Percentiles rank a stretch among this genome's conserved stretches.
phyloP scores from a whole-genome alignment of 2,888 invertebrate genomes.

The Cecidostiba fungosa region DNA sequence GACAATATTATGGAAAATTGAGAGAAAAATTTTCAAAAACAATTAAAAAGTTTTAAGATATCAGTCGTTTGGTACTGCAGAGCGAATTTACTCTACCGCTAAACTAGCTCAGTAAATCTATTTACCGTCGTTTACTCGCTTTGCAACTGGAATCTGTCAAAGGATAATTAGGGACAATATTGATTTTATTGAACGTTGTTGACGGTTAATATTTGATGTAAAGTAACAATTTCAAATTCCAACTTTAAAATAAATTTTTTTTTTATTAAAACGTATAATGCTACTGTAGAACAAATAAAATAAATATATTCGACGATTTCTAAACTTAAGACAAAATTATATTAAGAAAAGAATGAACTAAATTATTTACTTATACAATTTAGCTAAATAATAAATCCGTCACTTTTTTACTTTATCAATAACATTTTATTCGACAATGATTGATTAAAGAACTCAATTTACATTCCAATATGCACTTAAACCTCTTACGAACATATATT shows the following conservation, averaged over 20 bases:
- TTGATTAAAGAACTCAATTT: conserved; percentile 36
- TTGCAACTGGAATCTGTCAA: neutral
- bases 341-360: neutral
- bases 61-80: no score
- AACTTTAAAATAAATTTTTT: no score
- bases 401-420: conserved; percentile 32
- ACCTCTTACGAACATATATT: conserved; percentile 34
- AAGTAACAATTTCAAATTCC: neutral
- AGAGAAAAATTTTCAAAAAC: no score
- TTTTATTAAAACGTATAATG: neutral
- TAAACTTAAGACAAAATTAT: no score
- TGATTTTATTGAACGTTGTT: neutral
- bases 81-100: no score
- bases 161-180: neutral
- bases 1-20: no score
- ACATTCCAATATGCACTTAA: conserved; percentile 27
- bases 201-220: neutral
- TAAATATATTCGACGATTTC: no score
- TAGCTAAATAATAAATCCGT: neutral
- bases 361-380: neutral
- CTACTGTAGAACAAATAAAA: neutral
- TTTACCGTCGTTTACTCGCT: neutral
- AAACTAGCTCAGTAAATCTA: neutral
- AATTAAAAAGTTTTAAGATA: no score
- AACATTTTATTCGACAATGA: conserved; percentile 55